Evolutionary conservation across 37 sponge, comb jelly and placozoan genomes (phyloP), one percentile per base, ranked within the genome.

Genomic region (Mnemiopsis leidyi): DNA sequence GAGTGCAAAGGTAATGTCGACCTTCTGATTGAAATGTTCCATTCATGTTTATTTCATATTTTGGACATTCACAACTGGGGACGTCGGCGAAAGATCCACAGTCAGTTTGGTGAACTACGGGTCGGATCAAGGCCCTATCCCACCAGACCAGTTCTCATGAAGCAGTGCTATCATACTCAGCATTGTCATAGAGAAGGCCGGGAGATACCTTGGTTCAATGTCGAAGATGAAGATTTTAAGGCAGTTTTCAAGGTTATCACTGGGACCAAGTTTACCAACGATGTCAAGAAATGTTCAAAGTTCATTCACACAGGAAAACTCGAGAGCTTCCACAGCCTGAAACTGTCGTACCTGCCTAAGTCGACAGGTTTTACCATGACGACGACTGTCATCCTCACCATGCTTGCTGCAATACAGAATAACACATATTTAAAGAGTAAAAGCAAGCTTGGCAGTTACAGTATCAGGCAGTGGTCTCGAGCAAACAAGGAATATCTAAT

Each of bases 161-260:
- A 69, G 73, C 73, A 69, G 73, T 69, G 73, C 29, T 69, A 28
- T 69, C 73, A 69, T 69, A 69, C 73, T 69, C 61, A 48, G 61
- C 61, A 48, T 48, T 48, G 61, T 48, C 73, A 23, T 69, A 25
- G 24, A 28, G 73, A 69, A 3, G 29, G 28, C 24, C 24, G 73
- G 29, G 29, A 25, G 24, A 69, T 25, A 25, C 29, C 28, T 69
- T 69, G 73, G 73, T 69, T 69, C 73, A 69, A 69, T 25, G 29
- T 69, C 21, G 73, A 69, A 69, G 73, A 69, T 25, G 73, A 69
- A 28, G 73, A 69, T 69, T 69, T 28, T 69, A 25, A 69, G n/a
- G n/a, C 9, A 69, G 28, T 69, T 69, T 69, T 69, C 73, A 69
- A 69, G 29, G n/a, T 69, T 69, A 25, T 69, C 24, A 69, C 9